Conservation (phyloP, 2,797 vertebrate genomes). For the Lacerta viridis region DNA sequence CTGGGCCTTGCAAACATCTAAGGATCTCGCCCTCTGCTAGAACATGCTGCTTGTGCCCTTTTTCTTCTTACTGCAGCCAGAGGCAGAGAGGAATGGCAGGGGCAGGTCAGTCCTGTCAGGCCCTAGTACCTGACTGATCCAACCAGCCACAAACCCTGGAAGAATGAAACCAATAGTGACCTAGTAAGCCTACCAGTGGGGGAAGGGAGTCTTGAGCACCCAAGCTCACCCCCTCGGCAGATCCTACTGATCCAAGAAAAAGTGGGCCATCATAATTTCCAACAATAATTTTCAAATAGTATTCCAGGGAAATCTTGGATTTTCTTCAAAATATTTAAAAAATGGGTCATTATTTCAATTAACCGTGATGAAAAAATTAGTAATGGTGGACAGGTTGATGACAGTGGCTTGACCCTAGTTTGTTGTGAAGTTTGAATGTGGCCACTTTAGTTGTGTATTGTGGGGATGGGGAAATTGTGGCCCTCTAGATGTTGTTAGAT, state of each 20-base stretch:
- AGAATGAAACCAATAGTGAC: neutral
- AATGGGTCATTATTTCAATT: constrained; percentile 1
- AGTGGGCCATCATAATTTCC: neutral
- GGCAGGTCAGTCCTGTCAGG: neutral
- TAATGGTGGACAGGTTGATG: neutral
- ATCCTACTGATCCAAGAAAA: neutral
- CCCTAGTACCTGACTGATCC: neutral
- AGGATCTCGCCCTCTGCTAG: too few species aligned
- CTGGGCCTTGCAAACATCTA: too few species aligned
- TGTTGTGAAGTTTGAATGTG: neutral
- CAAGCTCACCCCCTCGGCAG: too few species aligned
- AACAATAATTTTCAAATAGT: neutral
- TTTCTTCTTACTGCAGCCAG: neutral
- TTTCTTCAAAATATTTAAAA: neutral
- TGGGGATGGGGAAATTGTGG: too few species aligned
- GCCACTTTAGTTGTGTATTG: neutral
- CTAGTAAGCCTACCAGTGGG: neutral
- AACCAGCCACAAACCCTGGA: too few species aligned
- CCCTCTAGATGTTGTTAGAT: too few species aligned
- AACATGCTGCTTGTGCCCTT: neutral
- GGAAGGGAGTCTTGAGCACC: neutral
- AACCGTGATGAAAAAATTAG: neutral
- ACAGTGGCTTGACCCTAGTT: neutral
- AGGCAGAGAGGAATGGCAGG: neutral
- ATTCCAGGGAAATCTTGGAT: neutral